Conservation (phyloP, 2,113 vertebrate species). For the Hippolais icterina region DNA sequence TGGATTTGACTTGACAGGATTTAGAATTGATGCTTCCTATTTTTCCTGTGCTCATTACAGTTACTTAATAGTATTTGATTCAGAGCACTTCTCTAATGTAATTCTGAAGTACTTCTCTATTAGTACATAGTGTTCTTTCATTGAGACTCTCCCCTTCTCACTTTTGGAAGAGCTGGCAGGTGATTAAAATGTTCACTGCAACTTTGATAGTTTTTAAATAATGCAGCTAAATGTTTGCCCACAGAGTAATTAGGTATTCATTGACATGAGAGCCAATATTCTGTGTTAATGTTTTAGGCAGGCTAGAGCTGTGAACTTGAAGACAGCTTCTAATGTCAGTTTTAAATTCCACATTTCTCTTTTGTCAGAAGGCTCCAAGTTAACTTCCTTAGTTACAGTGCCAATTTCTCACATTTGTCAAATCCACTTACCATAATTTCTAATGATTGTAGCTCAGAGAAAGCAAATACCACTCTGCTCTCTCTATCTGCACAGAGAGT, state of each 20-base stretch:
- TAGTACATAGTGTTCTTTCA: not conserved
- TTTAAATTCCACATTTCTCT: constrained; percentile 4
- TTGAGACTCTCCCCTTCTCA: not conserved
- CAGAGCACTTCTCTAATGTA: not conserved
- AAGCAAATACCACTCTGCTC: not conserved
- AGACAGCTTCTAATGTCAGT: not conserved
- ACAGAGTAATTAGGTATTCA: constrained; percentile 9
- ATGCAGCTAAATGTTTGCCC: not conserved
- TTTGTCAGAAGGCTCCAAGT: not conserved
- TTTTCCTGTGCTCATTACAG: not conserved
- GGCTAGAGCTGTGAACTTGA: not conserved
- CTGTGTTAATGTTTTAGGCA: not conserved
- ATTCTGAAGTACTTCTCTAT: not conserved
- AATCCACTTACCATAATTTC: not conserved
- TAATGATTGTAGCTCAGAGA: not conserved
- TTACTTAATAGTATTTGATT: not conserved
- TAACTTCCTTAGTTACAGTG: not conserved
- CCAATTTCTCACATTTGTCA: not conserved
- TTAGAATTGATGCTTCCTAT: not conserved
- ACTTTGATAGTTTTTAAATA: constrained; percentile 2
- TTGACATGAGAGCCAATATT: not conserved
- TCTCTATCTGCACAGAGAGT: not conserved
- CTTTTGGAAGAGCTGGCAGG: not conserved
- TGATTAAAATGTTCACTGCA: constrained; percentile 15
- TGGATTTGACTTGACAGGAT: not conserved